Evolutionary conservation across 2,113 vertebrate genomes (phyloP), one percentile per base, ranked within the genome.

Genomic region (Peromyscus leucopus): DNA sequence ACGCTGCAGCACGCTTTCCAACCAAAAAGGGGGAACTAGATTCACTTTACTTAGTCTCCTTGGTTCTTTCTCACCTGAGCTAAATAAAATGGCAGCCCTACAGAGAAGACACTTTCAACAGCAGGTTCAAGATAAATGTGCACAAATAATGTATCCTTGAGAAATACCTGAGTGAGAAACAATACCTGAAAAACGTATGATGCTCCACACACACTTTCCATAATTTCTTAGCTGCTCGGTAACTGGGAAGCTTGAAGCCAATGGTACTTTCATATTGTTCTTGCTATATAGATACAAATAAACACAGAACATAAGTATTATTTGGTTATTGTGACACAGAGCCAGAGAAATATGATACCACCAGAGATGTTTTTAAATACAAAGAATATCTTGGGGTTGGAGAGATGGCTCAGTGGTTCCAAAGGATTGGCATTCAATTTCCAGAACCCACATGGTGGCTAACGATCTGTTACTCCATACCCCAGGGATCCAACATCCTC

Each of bases 121-220:
- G 80, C 59, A 95, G 69, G 36, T 26, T 97, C 93, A 95, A 97
- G 94, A 98, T n/a, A 96, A 96, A 91, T 71, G 79, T 9, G 36
- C 63, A 94, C 85, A 95, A 96, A 80, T 85, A 85, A 94, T 46
- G 72, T 79, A 84, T 76, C 82, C 42, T 96, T 88, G 76, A 97
- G 92, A 97, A 96, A 93, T 65, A 86, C 85, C 71, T 69, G 93
- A 98, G 42, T 91, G 67, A 97, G 88, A 97, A 97, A 96, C 33
- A 94, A 97, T 98, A 99, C 99, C 99, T 99, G 99, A 99, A 99
- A 98, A 99, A 99, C 0, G 99, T 99, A 96, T 99, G 99, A 98
- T 99, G 99, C 39, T 99, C 99, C 51, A 99, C 99, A 98, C 99
- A 99, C 9, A 99, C 99, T 98, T 99, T 99, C 99, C 99, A 99